Percentiles rank a stretch among this genome's conserved stretches.
phyloP scores from a whole-genome alignment of 2,888 invertebrate species.

The Choristoneura rosaceana region DNA sequence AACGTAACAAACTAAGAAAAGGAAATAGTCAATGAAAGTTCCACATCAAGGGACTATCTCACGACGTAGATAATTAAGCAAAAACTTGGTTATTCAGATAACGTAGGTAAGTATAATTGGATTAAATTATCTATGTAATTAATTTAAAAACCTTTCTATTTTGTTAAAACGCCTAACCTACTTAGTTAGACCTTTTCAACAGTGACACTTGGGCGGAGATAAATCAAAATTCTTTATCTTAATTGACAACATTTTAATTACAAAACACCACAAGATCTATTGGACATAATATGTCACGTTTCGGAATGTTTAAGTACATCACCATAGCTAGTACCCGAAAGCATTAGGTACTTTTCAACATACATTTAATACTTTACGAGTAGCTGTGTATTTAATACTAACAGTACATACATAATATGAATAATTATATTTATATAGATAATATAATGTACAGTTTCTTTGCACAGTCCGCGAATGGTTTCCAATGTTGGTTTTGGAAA shows the following conservation, averaged over 20 bases:
- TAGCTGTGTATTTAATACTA: constrained; percentile 79
- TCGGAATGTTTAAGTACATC: constrained; percentile 81
- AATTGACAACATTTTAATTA: constrained; percentile 86
- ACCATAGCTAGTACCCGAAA: constrained; percentile 69
- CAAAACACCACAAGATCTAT: constrained; percentile 85
- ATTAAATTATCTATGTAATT: not conserved
- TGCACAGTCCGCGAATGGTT: constrained; percentile 56
- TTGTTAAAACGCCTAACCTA: not conserved
- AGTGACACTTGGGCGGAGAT: constrained; percentile 42
- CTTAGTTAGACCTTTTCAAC: not conserved
- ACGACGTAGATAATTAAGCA: not conserved
- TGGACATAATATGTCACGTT: constrained; percentile 76
- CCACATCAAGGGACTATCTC: not conserved
- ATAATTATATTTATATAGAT: constrained; percentile 68
- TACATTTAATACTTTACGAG: constrained; percentile 72
- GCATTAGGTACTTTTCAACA: constrained; percentile 74
- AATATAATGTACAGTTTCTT: constrained; percentile 67
- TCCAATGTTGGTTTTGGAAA: constrained; percentile 40
- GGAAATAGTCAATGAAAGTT: not conserved
- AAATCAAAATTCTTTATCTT: constrained; percentile 60
- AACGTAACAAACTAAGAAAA: not conserved
- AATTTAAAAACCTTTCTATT: not conserved
- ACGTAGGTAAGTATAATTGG: not conserved
- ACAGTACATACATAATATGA: constrained; percentile 75
- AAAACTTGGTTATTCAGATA: not conserved